These are phyloP conservation scores for Bos indicus DNA, from an alignment of 2,113 vertebrate genomes.

Conservation along the genomic window DNA sequence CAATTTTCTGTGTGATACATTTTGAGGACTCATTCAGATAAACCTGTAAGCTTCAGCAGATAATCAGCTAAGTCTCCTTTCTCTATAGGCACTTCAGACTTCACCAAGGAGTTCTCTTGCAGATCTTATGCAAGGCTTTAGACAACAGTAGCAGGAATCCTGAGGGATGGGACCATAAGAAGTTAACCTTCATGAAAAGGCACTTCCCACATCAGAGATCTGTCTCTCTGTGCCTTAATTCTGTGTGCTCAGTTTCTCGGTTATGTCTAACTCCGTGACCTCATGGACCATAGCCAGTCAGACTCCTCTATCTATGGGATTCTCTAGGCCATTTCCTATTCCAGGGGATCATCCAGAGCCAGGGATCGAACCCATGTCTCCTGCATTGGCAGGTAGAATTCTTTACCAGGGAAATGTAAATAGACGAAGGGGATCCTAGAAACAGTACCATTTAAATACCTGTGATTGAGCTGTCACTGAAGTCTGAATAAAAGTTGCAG, in stretches of 20 bases:
- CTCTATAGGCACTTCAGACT: neutral
- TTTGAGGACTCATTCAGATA: neutral
- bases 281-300: fast-evolving
- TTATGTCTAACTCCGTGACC: neutral
- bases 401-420: neutral
- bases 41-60: neutral
- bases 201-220: neutral
- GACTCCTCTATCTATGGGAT: neutral
- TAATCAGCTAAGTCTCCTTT: neutral
- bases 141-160: neutral
- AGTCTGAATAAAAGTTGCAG: neutral
- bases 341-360: neutral
- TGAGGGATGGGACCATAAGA: neutral
- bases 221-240: neutral
- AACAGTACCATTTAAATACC: neutral
- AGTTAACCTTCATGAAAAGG: neutral
- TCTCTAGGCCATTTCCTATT: neutral
- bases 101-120: neutral
- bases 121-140: neutral
- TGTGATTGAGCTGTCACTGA: neutral
- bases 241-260: neutral
- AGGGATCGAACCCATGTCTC: neutral
- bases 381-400: neutral
- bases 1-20: neutral
- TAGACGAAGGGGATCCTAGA: neutral